A percentile compares a stretch with the other conserved stretches of the same genome.
These are phyloP conservation scores for Leucozona laternaria DNA, from an alignment of 2,888 invertebrate genomes.

Conservation along the genomic window DNA sequence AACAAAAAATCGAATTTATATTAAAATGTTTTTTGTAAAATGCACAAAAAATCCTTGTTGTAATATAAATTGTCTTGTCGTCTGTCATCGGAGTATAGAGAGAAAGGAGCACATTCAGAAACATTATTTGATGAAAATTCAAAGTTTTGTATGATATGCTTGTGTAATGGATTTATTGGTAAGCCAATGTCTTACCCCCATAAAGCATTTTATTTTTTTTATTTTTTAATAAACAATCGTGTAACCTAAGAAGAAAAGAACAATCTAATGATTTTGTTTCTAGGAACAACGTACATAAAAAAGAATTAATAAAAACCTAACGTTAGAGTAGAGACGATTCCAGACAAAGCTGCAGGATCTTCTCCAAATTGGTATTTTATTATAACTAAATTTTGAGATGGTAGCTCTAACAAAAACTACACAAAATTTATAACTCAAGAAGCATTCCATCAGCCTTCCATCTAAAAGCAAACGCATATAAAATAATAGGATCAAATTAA, in stretches of 20 bases:
- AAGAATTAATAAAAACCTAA: neutral
- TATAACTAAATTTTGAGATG: constrained; percentile 37
- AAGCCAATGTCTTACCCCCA: neutral
- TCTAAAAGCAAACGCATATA: neutral
- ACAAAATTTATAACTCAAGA: constrained; percentile 8
- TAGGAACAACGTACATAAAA: neutral
- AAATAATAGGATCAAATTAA: neutral
- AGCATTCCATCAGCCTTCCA: neutral
- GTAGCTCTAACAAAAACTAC: neutral
- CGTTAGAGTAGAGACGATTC: neutral
- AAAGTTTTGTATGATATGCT: constrained; percentile 37
- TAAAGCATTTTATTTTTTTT: neutral
- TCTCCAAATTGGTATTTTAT: constrained; percentile 31
- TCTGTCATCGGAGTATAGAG: neutral
- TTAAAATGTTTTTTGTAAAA: neutral
- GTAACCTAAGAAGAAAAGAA: neutral
- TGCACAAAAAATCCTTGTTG: neutral
- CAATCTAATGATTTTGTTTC: neutral
- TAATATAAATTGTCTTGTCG: neutral
- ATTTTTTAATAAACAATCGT: neutral
- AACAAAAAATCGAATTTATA: neutral
- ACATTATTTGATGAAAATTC: constrained; percentile 63
- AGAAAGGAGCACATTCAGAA: neutral
- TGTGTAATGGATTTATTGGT: neutral
- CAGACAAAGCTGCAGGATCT: neutral